Conservation (phyloP, 2,113 vertebrate genomes). For the Ctenodactylus gundi region DNA sequence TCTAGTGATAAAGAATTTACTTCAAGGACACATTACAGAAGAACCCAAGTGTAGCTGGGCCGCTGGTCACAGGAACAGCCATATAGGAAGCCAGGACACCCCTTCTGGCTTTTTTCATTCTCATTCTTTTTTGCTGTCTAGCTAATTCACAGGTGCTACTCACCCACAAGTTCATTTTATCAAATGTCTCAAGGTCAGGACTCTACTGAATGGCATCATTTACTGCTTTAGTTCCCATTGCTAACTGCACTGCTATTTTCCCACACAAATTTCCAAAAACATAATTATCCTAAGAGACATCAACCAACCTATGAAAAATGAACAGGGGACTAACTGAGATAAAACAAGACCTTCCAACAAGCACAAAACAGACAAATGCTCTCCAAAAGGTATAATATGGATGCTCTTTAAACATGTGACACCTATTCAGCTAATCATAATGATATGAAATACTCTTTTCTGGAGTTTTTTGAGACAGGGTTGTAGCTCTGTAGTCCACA, state of each 20-base stretch:
- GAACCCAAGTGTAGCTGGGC: background rate
- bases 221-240: background rate
- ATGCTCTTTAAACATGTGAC: background rate
- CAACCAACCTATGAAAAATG: background rate
- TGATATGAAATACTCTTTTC: background rate
- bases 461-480: no score
- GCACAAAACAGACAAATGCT: background rate
- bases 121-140: background rate
- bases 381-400: background rate
- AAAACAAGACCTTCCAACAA: background rate
- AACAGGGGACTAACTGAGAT: background rate
- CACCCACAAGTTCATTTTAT: background rate
- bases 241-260: constrained; percentile 17
- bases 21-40: background rate
- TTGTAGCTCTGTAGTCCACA: no score
- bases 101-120: background rate
- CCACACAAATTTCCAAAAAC: constrained; percentile 31
- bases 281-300: background rate
- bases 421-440: background rate
- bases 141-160: background rate
- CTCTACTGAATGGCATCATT: constrained; percentile 1
- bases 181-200: background rate
- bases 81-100: background rate
- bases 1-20: background rate
- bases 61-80: background rate